Percentiles rank a stretch among this genome's conserved stretches.
Conservation (phyloP, 1,140 invertebrate genomes). For the Rhagoletis zephyria region DNA sequence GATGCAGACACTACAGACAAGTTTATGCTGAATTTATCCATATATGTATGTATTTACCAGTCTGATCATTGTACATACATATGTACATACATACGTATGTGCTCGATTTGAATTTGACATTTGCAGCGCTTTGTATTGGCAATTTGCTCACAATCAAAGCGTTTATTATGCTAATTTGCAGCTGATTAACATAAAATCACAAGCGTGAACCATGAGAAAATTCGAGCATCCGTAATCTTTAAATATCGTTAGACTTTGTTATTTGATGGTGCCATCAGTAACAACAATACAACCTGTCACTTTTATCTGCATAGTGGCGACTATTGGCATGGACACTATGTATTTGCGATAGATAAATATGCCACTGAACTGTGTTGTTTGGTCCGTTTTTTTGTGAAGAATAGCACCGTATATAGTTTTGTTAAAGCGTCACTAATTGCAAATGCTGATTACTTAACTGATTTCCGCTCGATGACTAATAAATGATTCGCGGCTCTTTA, state of each 20-base stretch:
- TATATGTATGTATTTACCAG: not conserved
- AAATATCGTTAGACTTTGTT: not conserved
- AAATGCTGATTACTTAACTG: too few relatives aligned
- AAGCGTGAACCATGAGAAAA: slow-evolving; percentile 33
- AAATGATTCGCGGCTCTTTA: too few relatives aligned
- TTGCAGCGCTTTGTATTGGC: slow-evolving; percentile 25
- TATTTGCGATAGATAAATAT: not conserved
- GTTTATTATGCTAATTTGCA: slow-evolving; percentile 37
- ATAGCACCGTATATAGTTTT: not conserved
- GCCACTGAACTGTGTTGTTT: slow-evolving; percentile 41
- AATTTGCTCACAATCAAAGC: slow-evolving; percentile 20
- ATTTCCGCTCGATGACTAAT: too few relatives aligned
- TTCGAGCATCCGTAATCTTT: not conserved
- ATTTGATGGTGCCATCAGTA: not conserved
- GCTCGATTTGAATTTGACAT: not conserved
- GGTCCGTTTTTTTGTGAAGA: too few relatives aligned
- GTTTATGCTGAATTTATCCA: not conserved
- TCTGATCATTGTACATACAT: not conserved
- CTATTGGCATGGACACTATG: not conserved
- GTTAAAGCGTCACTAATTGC: slow-evolving; percentile 20
- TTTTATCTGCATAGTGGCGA: slow-evolving; percentile 6
- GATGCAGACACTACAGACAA: not conserved
- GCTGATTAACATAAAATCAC: slow-evolving; percentile 9
- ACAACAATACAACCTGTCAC: slow-evolving; percentile 36
- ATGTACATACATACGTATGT: not conserved